Evolutionary conservation across 1,140 invertebrate genomes (phyloP).

Genomic region (Grapholita molesta): DNA sequence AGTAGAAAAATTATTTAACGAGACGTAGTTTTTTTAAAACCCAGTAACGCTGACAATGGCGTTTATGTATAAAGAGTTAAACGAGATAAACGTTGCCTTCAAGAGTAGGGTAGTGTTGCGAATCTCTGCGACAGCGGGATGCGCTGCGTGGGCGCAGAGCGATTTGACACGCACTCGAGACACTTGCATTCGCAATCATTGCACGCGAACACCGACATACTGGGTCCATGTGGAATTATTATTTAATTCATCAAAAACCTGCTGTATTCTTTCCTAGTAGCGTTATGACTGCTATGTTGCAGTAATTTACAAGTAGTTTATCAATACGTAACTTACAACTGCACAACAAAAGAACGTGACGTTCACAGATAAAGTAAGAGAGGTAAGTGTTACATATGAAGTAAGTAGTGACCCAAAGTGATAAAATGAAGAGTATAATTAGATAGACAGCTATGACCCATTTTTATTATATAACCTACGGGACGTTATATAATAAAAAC

Average conservation of each 20-base stretch:
- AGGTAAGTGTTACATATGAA: no score
- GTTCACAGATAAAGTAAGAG: no score
- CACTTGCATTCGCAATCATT: conserved; percentile 56
- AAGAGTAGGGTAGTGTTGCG: conserved; percentile 12
- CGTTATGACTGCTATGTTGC: no score
- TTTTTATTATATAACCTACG: no score
- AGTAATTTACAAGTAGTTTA: conserved; percentile 7
- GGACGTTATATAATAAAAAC: no score
- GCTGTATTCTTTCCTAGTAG: neutral
- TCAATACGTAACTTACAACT: no score
- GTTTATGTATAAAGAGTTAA: neutral
- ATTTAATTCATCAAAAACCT: neutral
- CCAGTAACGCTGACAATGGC: neutral
- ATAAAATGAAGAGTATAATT: no score
- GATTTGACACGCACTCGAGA: conserved; percentile 60
- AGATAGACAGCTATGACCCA: no score
- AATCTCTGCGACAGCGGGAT: conserved; percentile 19
- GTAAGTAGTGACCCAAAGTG: no score
- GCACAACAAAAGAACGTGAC: no score
- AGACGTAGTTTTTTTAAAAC: neutral
- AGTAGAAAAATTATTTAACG: neutral
- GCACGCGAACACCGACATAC: conserved; percentile 18
- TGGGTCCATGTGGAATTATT: neutral
- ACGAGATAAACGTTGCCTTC: neutral
- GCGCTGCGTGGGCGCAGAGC: conserved; percentile 41